Evolutionary conservation across 2,797 vertebrate genomes (phyloP), one percentile per base, ranked within the genome.

Genomic region (Masticophis lateralis): DNA sequence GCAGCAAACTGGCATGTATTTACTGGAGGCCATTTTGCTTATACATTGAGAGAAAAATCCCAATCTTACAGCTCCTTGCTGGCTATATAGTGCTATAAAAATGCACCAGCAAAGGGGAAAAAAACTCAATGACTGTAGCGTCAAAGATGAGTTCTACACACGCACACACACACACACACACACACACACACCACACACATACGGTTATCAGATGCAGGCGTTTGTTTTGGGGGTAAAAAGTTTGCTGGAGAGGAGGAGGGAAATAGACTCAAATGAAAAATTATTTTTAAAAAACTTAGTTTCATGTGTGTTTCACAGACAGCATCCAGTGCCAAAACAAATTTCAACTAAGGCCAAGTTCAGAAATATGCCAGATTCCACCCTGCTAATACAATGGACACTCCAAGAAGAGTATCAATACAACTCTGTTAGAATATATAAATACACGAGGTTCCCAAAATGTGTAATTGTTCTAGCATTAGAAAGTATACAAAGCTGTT

Each of bases 401-500:
- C 27, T 74, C 37, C 28, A 53, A n/a, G 87, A 60, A 55, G 22
- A 63, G 59, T 22, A 43, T 11, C 83, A 20, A 43, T 43, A 55
- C 60, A 25, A 20, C 27, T 32, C 25, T 37, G 32, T 5, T 51
- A 92, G 16, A 0, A 0, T 8, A 28, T 37, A 93, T 87, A 94
- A 66, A 89, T 86, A 90, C 28, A n/a, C 0, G 27, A 28, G 92
- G 92, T 32, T 11, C n/a, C 87, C 37, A 28, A n/a, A 32, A 14
- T 3, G 25, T n/a, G 20, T 56, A 61, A 47, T 47, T 61, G 27
- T 66, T n/a, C 37, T 32, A 13, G 86, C 74, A 93, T 1, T 0
- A 55, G 93, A 90, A 0, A 2, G 87, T 43, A 92, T 94, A 87
- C 88, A 95, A 91, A 93, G 61, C 91, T 88, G 0, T 9, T 87